Evolutionary conservation across 2,113 vertebrate genomes (phyloP).

Genomic region (Peromyscus californicus): DNA sequence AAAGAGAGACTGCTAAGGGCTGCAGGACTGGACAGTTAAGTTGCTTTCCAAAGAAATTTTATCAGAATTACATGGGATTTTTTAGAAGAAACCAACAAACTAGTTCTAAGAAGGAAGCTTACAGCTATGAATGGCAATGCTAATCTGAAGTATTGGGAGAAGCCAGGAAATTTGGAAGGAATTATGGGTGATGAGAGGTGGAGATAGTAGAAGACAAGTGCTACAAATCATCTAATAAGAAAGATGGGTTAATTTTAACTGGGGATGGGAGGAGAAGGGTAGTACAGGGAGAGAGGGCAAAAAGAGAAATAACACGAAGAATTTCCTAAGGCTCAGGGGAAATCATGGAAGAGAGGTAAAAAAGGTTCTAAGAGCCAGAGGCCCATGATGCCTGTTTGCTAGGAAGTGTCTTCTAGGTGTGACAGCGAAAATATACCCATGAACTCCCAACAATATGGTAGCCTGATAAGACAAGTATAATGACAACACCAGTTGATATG

Average conservation of each 20-base stretch:
- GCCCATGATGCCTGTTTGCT: background rate
- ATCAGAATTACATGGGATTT: background rate
- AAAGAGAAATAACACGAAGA: background rate
- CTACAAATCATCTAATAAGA: background rate
- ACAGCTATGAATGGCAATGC: background rate
- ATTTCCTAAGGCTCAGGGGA: background rate
- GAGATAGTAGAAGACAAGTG: background rate
- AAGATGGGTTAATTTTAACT: background rate
- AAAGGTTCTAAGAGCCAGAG: background rate
- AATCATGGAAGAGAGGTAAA: background rate
- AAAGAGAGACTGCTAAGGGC: background rate
- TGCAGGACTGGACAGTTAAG: background rate
- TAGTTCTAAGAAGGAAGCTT: background rate
- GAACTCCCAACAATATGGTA: background rate
- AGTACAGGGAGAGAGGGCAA: background rate
- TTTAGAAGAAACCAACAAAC: background rate
- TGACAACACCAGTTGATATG: background rate
- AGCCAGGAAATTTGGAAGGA: background rate
- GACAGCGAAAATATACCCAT: background rate
- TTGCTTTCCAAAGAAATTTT: background rate
- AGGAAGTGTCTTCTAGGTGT: background rate
- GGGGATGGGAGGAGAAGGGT: background rate
- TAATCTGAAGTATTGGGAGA: background rate
- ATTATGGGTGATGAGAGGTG: background rate
- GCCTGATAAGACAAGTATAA: background rate